A percentile compares a stretch with the other conserved stretches of the same genome.
Evolutionary conservation across 2,888 invertebrate genomes (phyloP).

Genomic region (Callyntrura sp.): DNA sequence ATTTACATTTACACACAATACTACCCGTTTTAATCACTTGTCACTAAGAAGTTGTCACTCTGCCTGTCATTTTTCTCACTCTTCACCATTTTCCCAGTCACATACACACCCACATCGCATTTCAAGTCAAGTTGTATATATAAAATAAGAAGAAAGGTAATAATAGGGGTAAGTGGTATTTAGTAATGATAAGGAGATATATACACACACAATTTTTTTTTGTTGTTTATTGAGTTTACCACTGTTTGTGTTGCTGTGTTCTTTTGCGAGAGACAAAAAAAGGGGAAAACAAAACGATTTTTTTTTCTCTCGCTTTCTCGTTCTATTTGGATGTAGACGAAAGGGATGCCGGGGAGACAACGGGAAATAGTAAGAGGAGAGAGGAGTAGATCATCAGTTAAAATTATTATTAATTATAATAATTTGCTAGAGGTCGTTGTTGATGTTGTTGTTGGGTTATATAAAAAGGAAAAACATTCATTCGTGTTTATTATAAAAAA

Average conservation of each 20-base stretch:
- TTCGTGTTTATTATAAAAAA: slow-evolving; percentile 12
- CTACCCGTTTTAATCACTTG: neutral
- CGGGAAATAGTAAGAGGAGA: slow-evolving; percentile 2
- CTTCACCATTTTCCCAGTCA: neutral
- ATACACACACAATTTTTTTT: slow-evolving; percentile 42
- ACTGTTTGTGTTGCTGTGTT: slow-evolving; percentile 66
- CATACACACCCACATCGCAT: neutral
- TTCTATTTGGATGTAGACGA: too few species aligned
- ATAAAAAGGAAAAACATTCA: slow-evolving; percentile 26
- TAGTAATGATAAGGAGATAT: slow-evolving; percentile 40
- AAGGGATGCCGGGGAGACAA: neutral
- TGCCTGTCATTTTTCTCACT: neutral
- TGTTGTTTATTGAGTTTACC: slow-evolving; percentile 49
- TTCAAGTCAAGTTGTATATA: neutral
- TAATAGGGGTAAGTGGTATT: neutral
- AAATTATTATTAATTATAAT: neutral
- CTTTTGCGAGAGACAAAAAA: slow-evolving; percentile 25
- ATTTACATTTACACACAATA: neutral
- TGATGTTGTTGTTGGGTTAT: neutral
- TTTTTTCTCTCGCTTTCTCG: slow-evolving; percentile 31
- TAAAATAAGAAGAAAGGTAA: slow-evolving; percentile 4
- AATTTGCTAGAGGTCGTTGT: too few species aligned
- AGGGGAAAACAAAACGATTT: slow-evolving; percentile 6
- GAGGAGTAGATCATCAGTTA: slow-evolving; percentile 1
- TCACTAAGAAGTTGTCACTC: neutral